Evolutionary conservation across 2,113 vertebrate species (phyloP), one percentile per base, ranked within the genome.

Genomic region (Ptilorrhoa leucosticta): DNA sequence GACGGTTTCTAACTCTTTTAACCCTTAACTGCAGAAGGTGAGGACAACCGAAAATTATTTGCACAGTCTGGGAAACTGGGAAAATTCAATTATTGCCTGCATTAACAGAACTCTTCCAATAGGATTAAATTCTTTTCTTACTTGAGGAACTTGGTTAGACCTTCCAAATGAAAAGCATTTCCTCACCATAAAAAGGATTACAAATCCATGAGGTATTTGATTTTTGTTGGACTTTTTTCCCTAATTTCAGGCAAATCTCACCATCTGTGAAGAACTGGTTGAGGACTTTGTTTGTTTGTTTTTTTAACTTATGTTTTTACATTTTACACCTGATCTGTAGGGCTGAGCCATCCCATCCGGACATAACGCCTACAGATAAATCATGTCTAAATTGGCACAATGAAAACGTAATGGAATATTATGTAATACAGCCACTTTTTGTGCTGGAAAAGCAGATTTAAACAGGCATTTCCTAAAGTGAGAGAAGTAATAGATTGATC

Each of bases 281-380:
- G 16, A 54, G 23, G 35, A 21, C 11, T 17, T 42, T 21, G 13
- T 17, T 57, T 17, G 7, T 6, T 86, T 68, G 9, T 35, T 77
- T 66, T 81, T 79, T 57, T 15, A 54, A 63, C 18, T 60, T 84
- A 54, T 47, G 30, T 53, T 75, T 65, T 68, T 77, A 39, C 9
- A 73, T 91, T 90, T 95, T 79, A 56, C 70, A 93, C 47, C 54
- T 94, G 82, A 91, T 91, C 80, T 87, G 64, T 73, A 58, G 27
- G 65, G 13, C 56, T 94, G 69, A 96, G 42, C 45, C 23, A 58
- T 90, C 56, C 84, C 71, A 93, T 93, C 82, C 88, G 92, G 75
- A 94, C 73, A 82, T 47, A 88, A 85, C 57, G 17, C 61, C 73
- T 65, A 79, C 84, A 90, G 58, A 85, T 44, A 93, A 89, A 72